Evolutionary conservation across 2,113 vertebrate genomes (phyloP).

Genomic region (Turnix velox): DNA sequence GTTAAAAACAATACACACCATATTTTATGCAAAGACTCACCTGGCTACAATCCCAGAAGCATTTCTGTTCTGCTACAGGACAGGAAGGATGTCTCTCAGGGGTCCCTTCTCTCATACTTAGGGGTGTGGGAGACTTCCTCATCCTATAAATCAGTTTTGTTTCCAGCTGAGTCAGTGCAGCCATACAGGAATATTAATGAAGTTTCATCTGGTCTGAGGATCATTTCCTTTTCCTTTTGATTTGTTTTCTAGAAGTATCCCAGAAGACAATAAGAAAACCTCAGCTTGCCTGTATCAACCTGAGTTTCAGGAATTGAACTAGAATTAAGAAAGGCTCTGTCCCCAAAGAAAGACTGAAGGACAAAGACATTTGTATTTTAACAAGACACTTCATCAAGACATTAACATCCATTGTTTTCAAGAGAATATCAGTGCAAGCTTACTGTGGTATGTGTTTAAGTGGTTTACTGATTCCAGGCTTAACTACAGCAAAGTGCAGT

Average conservation of each 20-base stretch:
- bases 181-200: background rate
- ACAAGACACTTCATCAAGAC: background rate
- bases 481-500: background rate
- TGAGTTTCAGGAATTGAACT: background rate
- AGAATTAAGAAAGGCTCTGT: background rate
- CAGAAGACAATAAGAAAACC: background rate
- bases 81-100: background rate
- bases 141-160: background rate
- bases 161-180: background rate
- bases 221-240: background rate
- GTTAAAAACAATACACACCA: background rate
- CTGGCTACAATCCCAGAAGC: background rate
- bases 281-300: fast-evolving
- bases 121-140: background rate
- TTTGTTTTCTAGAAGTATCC: background rate
- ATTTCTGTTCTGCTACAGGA: background rate
- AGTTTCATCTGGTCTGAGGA: background rate
- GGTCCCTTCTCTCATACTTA: background rate
- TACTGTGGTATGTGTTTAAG: background rate
- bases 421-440: background rate
- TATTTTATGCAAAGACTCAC: background rate
- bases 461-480: background rate
- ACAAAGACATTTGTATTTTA: background rate
- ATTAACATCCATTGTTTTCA: background rate
- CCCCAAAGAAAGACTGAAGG: background rate